Percentiles rank a stretch among this genome's conserved stretches.
Conservation (phyloP, 1,140 invertebrate genomes). For the Apis florea region DNA sequence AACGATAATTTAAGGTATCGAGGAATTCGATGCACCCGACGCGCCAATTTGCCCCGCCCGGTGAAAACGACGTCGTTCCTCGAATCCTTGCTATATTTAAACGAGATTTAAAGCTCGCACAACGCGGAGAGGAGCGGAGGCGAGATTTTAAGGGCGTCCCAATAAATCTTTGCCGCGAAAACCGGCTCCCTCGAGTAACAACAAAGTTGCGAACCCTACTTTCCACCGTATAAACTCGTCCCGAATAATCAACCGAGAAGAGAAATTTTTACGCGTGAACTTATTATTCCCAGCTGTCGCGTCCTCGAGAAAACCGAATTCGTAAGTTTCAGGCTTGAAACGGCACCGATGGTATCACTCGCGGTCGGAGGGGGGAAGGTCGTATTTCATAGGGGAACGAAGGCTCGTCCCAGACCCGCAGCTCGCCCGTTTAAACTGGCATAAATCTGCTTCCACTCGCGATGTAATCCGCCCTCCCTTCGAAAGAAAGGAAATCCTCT, state of each 20-base stretch:
- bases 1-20: conserved; percentile 14
- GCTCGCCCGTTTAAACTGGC: conserved; percentile 64
- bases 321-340: conserved; percentile 46
- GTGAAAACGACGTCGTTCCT: not conserved
- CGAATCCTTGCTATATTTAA: not conserved
- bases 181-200: not conserved
- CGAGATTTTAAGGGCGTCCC: too few relatives aligned
- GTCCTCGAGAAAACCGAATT: not conserved
- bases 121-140: too few relatives aligned
- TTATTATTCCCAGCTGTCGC: too few relatives aligned
- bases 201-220: too few relatives aligned
- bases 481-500: conserved; percentile 3
- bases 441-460: conserved; percentile 66
- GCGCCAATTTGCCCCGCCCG: not conserved
- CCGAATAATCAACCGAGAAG: too few relatives aligned
- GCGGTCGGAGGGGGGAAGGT: conserved; percentile 15
- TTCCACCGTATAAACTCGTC: too few relatives aligned
- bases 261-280: not conserved
- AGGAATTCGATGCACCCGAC: too few relatives aligned
- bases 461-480: conserved; percentile 43
- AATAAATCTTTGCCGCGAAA: not conserved
- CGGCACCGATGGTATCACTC: conserved; percentile 10
- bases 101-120: not conserved
- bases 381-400: conserved; percentile 65
- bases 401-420: conserved; percentile 50